Conservation (phyloP, 2,113 vertebrate genomes). For the Mustelus asterias region DNA sequence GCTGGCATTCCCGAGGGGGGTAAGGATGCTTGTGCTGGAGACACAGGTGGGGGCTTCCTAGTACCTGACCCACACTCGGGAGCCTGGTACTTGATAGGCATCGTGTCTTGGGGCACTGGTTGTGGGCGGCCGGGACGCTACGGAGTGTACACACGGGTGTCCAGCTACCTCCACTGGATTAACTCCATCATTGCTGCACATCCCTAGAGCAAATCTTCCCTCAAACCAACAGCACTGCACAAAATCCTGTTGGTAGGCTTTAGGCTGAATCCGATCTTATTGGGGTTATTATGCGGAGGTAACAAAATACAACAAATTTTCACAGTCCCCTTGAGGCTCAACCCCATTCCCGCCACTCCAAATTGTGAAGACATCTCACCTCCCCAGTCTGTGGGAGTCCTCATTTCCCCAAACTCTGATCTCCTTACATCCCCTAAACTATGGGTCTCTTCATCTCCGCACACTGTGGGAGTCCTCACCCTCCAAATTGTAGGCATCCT, state of each 20-base stretch:
- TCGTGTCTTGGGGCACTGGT: constrained; percentile 66
- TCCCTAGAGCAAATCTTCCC: not conserved
- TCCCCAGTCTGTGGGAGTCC: too few species aligned
- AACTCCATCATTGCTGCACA: constrained; percentile 41
- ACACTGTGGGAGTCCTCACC: too few species aligned
- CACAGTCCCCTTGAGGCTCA: too few species aligned
- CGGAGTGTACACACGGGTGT: constrained; percentile 65
- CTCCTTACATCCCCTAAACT: not conserved
- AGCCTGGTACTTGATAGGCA: constrained; percentile 58
- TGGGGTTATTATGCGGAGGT: too few species aligned
- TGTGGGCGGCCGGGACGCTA: constrained; percentile 64
- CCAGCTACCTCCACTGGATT: constrained; percentile 65
- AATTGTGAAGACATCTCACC: too few species aligned
- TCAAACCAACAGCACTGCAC: not conserved
- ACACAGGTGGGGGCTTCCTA: constrained; percentile 56
- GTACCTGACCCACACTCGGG: constrained; percentile 41
- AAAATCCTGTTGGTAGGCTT: not conserved
- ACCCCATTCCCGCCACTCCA: too few species aligned
- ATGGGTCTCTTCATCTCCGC: not conserved
- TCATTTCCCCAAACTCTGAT: not conserved
- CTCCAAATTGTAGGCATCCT: not conserved
- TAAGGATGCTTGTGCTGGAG: constrained; percentile 61
- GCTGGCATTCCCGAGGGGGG: constrained; percentile 48
- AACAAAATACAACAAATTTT: too few species aligned
- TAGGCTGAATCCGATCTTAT: not conserved